Evolutionary conservation across 2,797 vertebrate species (phyloP), one percentile per base, ranked within the genome.

Genomic region (Siniperca scherzeri): DNA sequence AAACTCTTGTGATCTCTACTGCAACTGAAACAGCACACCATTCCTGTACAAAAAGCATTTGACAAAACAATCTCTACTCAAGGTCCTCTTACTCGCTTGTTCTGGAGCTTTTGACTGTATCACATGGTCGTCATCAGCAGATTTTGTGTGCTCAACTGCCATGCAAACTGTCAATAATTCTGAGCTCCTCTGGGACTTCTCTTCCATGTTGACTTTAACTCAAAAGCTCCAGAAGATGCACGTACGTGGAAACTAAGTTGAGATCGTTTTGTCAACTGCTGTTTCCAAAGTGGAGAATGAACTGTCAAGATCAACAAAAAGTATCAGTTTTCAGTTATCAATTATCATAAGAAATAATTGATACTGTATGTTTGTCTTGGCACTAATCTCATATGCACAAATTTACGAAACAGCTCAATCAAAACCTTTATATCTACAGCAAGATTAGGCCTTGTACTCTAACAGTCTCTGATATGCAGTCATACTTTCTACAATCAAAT

Each of bases 401-500:
- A 70, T 21, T n/a, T 42, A 33, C 1, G 19, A 42, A 71, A 40
- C 30, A 66, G 56, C 33, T 77, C 12, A 50, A 68, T 70, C 22
- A 66, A 64, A 52, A 56, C 2, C 42, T 38, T 17, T 25, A 2
- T 5, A 56, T 62, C 48, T 36, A 52, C 68, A 61, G 16, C 8
- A 16, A 16, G 16, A 64, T 66, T 14, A 30, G 25, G 21, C 30
- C 36, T 67, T 46, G 67, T 71, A 40, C 21, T 38, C 48, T 21
- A 25, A 40, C 42, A 55, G 64, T 64, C 69, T 55, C 27, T 59
- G 65, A 66, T 66, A 46, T 27, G 17, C 22, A 38, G 27, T 64
- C n/a, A 40, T 0, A 57, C 6, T 33, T 42, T 68, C 13, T 10
- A 30, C 42, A 57, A 7, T 74, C 30, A 6, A 65, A 78, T 38